Evolutionary conservation across 2,113 vertebrate species (phyloP).

Genomic region (Oxyura jamaicensis): DNA sequence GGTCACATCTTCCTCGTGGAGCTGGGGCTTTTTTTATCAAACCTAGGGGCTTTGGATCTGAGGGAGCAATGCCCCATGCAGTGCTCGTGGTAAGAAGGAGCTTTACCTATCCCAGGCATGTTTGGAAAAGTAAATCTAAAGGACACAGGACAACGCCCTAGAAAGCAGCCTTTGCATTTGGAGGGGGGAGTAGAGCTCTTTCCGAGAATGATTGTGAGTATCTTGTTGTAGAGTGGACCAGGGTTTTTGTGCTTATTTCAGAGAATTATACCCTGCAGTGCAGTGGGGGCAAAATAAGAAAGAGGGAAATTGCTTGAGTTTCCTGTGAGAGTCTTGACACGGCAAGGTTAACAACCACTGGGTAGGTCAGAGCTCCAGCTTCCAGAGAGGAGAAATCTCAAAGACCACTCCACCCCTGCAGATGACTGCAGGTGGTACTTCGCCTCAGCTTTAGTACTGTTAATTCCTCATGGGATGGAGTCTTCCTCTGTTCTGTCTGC

Average conservation of each 20-base stretch:
- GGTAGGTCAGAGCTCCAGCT: not conserved
- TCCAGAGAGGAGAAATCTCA: not conserved
- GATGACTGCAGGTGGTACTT: not conserved
- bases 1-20: not conserved
- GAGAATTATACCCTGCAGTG: fast-evolving
- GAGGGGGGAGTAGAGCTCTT: not conserved
- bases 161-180: not conserved
- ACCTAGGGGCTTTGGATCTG: not conserved
- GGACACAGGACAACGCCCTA: too few relatives aligned
- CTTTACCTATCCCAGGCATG: not conserved
- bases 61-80: not conserved
- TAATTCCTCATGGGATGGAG: not conserved
- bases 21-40: not conserved
- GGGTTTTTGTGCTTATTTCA: not conserved
- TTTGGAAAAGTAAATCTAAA: not conserved
- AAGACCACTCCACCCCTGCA: not conserved
- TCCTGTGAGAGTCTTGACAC: too few relatives aligned
- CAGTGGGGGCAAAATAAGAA: not conserved
- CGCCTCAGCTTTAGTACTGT: not conserved
- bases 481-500: not conserved
- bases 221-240: not conserved
- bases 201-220: not conserved
- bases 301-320: not conserved
- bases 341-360: too few relatives aligned
- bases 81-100: not conserved